Conservation (phyloP, 2,888 invertebrate species). For the Drosophila vallismaia region DNA sequence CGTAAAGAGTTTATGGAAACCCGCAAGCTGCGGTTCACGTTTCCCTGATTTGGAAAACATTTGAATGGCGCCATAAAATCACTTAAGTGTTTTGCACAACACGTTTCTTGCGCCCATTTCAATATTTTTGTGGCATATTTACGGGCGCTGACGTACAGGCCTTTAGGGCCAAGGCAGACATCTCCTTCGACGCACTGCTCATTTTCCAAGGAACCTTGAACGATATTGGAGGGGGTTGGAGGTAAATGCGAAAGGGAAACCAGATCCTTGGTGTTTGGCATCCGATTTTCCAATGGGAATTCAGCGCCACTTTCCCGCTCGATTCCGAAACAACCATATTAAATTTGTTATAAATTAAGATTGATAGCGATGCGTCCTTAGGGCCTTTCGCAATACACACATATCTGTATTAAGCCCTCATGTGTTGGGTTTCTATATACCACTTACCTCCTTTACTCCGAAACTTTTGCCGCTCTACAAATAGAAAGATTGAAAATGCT, state of each 20-base stretch:
- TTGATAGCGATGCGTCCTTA: slow-evolving; percentile 55
- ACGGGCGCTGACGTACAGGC: slow-evolving; percentile 48
- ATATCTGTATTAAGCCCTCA: background rate
- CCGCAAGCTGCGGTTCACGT: slow-evolving; percentile 28
- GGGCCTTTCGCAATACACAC: slow-evolving; percentile 7
- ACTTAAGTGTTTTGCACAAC: slow-evolving; percentile 61
- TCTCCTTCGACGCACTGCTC: slow-evolving; percentile 45
- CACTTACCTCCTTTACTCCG: slow-evolving; percentile 26
- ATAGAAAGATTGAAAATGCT: slow-evolving; percentile 9
- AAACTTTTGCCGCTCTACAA: slow-evolving; percentile 26
- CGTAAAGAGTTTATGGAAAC: slow-evolving; percentile 55
- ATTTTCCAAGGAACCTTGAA: slow-evolving; percentile 47
- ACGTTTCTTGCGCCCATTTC: slow-evolving; percentile 24
- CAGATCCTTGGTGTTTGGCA: slow-evolving; percentile 20
- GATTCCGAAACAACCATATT: slow-evolving; percentile 53
- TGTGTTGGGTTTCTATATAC: slow-evolving; percentile 21
- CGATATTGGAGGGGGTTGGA: background rate
- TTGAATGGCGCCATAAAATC: slow-evolving; percentile 71
- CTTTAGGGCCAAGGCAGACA: slow-evolving; percentile 32
- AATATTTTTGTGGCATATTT: slow-evolving; percentile 54
- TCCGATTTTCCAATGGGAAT: slow-evolving; percentile 53
- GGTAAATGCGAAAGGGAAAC: slow-evolving; percentile 17
- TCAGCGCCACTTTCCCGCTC: slow-evolving; percentile 13
- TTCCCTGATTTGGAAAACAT: slow-evolving; percentile 68
- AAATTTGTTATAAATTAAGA: slow-evolving; percentile 74